phyloP scores from a whole-genome alignment of 2,888 invertebrate genomes.

The Torymus auratus region DNA sequence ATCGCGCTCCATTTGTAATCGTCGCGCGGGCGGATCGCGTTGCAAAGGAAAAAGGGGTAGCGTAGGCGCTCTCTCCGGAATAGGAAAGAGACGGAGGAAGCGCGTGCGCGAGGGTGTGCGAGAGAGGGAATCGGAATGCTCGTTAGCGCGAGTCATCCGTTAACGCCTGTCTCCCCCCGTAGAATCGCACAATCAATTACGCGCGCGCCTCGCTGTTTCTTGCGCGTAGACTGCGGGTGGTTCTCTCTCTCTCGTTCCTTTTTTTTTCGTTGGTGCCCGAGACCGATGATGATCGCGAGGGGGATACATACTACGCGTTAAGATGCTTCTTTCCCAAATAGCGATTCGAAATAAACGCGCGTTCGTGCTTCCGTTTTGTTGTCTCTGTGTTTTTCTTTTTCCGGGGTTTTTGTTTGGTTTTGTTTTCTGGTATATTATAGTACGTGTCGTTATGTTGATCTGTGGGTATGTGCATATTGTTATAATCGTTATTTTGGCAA shows the following conservation, averaged over 20 bases:
- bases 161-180: conserved; percentile 75
- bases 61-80: background rate
- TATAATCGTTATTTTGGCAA: too few species aligned
- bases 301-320: too few species aligned
- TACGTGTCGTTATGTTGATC: too few species aligned
- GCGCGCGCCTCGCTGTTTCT: conserved; percentile 45
- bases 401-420: too few species aligned
- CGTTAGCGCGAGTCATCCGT: conserved; percentile 76
- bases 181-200: conserved; percentile 76
- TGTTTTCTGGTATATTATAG: too few species aligned
- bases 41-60: background rate
- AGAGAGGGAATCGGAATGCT: conserved; percentile 73
- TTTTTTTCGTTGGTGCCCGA: background rate
- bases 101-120: conserved; percentile 32
- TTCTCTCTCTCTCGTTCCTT: conserved; percentile 33
- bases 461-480: too few species aligned
- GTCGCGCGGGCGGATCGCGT: background rate
- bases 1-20: background rate
- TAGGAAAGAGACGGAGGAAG: conserved; percentile 37
- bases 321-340: too few species aligned
- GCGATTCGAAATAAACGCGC: too few species aligned
- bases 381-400: too few species aligned
- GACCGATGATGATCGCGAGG: too few species aligned
- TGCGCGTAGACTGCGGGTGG: background rate
- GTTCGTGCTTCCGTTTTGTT: too few species aligned